Base-by-base conservation (phyloP, 2,888 invertebrate species). In the Dryococelus australis region DNA sequence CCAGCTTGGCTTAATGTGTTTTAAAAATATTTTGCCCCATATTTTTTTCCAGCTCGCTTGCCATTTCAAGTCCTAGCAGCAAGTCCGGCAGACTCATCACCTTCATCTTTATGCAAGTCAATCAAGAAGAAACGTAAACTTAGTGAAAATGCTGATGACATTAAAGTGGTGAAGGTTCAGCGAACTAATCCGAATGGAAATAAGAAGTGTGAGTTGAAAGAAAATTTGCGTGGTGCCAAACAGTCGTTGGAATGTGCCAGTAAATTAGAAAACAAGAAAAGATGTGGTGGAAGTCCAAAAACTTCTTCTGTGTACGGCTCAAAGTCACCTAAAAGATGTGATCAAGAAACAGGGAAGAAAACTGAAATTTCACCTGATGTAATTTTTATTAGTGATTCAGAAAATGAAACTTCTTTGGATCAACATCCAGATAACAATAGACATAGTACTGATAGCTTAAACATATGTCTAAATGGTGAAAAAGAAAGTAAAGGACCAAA, bases 61-160 rank as follows among this genome's bases (percentile, higher is more conserved):
- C 95, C 95, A 89, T 95, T 95, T 90, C 95, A 94, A 92, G 90
- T 94, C 89, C 91, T 94, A 86, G 93, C 93, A 85, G 92, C 93
- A 43, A 43, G 91, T 28, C 83, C 35, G 83, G 91, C 91, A 85
- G 84, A 84, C 28, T 90, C 90, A 89, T 90, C 92, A 86, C 91
- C 90, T 79, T 90, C 86, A 26, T 65, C 92, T 27, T 28, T 84
- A 53, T 43, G 79, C 26, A 86, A 51, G 24, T 65, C 20, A 83
- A 27, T 43, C 20, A 86, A 79, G 13, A 92, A 94, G 87, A 94
- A 94, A 89, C 92, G 94, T 86, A 94, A 94, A 90, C 91, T 93
- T 78, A 93, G 93, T 13, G 91, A 91, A 3, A 90, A 92, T 27
- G 91, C 92, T 24, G 90, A 91, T 4, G 93, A 93, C 89, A 90